Base-by-base conservation (phyloP, 2,113 vertebrate species). In the Ascaphus truei region DNA sequence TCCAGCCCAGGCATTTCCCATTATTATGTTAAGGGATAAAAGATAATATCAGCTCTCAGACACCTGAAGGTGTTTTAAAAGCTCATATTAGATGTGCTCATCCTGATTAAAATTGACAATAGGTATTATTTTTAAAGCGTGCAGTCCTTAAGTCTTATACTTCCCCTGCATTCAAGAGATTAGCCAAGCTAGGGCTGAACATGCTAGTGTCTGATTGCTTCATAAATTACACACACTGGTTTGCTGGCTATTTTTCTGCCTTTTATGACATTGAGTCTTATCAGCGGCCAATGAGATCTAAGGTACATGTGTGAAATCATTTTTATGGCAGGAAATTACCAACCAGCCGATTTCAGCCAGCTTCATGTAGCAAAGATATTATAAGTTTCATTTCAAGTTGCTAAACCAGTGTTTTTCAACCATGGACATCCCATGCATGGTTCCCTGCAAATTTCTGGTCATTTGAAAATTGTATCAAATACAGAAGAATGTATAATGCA, bases 241-340 rank as follows among this genome's bases (percentile, higher is more conserved):
- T 30, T 20, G 4, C 4, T n/a, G n/a, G n/a, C n/a, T n/a, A n/a
- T 11, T 34, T 64, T 47, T 27, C 39, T 33, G 20, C 12, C 61
- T 16, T 63, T 51, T 51, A 51, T 51, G 61, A 51, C 61, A 63
- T 63, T 51, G 47, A 63, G 34, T 63, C 20, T 30, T 27, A 9
- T 10, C n/a, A 53, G 29, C n/a, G n/a, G 16, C 34, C 48, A 41
- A 55, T 55, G 23, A 55, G n/a, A 65, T 65, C 33, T 41, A 25
- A 53, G 23, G 23, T 15, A 51, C 30, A 18, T 45, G 45, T 45
- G 27, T 56, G 63, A 56, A 56, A 27, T 53, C 62, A 65, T 16
- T 53, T 65, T 65, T 65, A 65, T 43, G 11, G 39, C 36, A 56
- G 63, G 12, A 56, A 68, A 68, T 68, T 68, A 58, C 16, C 56